These are phyloP conservation scores for Hippocampus zosterae DNA, from an alignment of 2,113 vertebrate species.

Conservation along the genomic window DNA sequence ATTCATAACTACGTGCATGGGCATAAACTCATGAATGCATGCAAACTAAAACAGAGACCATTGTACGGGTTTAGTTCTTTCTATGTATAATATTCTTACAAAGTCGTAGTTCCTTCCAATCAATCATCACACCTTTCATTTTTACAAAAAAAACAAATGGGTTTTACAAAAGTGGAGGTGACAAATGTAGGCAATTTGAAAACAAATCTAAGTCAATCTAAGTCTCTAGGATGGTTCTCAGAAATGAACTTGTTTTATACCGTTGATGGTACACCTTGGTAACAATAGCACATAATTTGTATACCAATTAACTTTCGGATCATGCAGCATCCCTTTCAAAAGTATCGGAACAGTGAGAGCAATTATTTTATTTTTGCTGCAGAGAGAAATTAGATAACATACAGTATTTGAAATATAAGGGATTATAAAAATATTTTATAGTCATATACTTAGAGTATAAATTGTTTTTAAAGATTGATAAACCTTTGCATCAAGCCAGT, in stretches of 20 bases:
- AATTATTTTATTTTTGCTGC: background rate
- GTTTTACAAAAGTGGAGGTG: background rate
- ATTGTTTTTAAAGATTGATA: background rate
- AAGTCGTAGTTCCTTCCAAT: background rate
- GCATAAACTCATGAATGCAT: slow-evolving; percentile 19
- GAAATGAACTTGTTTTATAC: background rate
- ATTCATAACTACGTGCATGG: slow-evolving; percentile 41
- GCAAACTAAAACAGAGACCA: slow-evolving; percentile 27
- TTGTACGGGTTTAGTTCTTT: slow-evolving; percentile 2
- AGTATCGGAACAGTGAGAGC: background rate
- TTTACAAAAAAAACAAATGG: background rate
- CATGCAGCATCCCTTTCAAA: background rate
- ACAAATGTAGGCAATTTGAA: background rate
- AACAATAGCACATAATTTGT: background rate
- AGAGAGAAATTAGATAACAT: background rate
- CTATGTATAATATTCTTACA: background rate
- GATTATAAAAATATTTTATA: background rate
- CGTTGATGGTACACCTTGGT: background rate
- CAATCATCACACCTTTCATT: background rate
- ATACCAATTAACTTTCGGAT: background rate
- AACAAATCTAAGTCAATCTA: background rate
- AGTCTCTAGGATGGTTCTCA: background rate
- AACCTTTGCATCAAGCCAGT: background rate
- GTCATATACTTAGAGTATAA: background rate
- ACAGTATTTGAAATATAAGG: background rate